Conservation (phyloP, 1,140 invertebrate genomes). For the Luehdorfia chinensis region DNA sequence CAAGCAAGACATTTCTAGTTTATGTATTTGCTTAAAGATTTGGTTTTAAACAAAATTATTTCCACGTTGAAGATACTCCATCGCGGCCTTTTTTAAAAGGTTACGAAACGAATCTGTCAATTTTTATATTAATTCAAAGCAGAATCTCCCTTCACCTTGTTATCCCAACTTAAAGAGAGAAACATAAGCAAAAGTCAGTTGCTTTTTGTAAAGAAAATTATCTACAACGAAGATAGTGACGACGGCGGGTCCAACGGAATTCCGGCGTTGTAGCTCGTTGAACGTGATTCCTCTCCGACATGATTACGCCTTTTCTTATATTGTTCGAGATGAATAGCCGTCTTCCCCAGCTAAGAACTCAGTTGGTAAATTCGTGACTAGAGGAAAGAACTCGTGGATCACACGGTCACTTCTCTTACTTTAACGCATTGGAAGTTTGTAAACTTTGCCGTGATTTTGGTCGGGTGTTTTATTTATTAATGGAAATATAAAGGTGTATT, state of each 20-base stretch:
- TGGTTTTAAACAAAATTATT: too few relatives aligned
- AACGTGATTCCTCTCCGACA: slow-evolving; percentile 55
- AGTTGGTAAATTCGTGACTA: slow-evolving; percentile 3
- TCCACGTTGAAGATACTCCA: too few relatives aligned
- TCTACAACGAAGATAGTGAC: slow-evolving; percentile 36
- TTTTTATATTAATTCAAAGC: slow-evolving; percentile 2
- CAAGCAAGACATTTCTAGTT: too few relatives aligned
- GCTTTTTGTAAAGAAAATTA: slow-evolving; percentile 62
- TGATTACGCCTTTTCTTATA: slow-evolving; percentile 66
- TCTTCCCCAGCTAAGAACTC: slow-evolving; percentile 3
- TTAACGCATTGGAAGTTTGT: neutral
- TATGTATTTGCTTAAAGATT: too few relatives aligned
- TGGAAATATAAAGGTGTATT: too few relatives aligned
- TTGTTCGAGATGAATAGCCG: slow-evolving; percentile 51
- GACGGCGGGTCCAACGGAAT: slow-evolving; percentile 52
- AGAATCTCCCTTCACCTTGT: slow-evolving; percentile 1
- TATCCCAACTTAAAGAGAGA: slow-evolving; percentile 11
- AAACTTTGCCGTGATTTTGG: neutral
- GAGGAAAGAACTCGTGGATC: neutral
- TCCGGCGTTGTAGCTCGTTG: slow-evolving; percentile 59
- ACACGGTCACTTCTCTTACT: neutral
- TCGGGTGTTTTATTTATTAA: neutral
- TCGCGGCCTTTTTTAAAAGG: too few relatives aligned
- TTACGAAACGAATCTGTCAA: neutral
- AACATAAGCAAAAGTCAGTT: slow-evolving; percentile 22